These are phyloP conservation scores for Bradypodion pumilum DNA, from an alignment of 2,797 vertebrate genomes.

Conservation along the genomic window DNA sequence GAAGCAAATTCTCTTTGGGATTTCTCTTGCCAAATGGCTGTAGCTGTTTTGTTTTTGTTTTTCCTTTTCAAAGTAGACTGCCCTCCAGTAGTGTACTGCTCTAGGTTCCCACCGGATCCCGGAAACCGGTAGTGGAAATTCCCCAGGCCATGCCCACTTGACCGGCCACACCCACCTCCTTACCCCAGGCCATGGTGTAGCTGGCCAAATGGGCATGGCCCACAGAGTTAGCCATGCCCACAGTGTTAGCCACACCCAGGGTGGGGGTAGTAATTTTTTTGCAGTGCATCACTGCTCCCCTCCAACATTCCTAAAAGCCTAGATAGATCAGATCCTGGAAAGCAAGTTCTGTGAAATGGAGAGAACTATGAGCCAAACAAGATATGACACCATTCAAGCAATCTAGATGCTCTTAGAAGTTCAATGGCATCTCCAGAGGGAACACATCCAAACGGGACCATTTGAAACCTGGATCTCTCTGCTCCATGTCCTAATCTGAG, in stretches of 20 bases:
- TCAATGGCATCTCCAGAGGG: neutral
- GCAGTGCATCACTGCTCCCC: too few relatives aligned
- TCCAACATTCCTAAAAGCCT: slow-evolving; percentile 27
- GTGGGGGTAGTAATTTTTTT: too few relatives aligned
- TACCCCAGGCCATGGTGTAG: too few relatives aligned
- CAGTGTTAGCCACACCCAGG: too few relatives aligned
- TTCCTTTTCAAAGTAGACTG: slow-evolving; percentile 21
- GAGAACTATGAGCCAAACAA: neutral
- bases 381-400: slow-evolving; percentile 14
- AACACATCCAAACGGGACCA: neutral
- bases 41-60: slow-evolving; percentile 13
- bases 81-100: too few relatives aligned
- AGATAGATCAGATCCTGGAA: slow-evolving; percentile 26
- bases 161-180: too few relatives aligned
- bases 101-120: too few relatives aligned
- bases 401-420: neutral
- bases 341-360: neutral
- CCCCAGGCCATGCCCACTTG: too few relatives aligned
- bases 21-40: slow-evolving; percentile 5
- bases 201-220: too few relatives aligned
- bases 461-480: neutral
- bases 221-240: too few relatives aligned
- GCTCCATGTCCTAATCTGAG: neutral
- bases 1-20: neutral
- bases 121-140: too few relatives aligned